Conservation (phyloP, 2,888 invertebrate genomes). For the Spisula solida region DNA sequence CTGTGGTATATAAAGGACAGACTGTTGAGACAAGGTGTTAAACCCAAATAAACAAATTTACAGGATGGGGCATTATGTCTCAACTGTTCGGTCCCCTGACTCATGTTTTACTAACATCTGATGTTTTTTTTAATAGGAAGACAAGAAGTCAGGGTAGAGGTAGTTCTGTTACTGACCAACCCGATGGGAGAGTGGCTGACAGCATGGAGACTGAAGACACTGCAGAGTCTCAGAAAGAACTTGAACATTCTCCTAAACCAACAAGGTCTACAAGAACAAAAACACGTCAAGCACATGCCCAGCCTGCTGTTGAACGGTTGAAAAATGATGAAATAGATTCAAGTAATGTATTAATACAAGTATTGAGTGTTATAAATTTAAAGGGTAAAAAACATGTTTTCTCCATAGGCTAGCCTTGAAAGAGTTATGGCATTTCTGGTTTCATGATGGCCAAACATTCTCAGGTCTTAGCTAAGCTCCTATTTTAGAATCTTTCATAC, state of each 20-base stretch:
- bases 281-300: conserved; percentile 17
- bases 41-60: too few relatives aligned
- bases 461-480: too few relatives aligned
- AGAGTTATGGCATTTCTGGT: not conserved
- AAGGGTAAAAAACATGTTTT: too few relatives aligned
- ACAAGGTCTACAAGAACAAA: conserved; percentile 59
- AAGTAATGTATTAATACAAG: not conserved
- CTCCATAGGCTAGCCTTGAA: too few relatives aligned
- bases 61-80: too few relatives aligned
- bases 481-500: too few relatives aligned
- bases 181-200: not conserved
- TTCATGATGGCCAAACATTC: not conserved
- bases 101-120: too few relatives aligned
- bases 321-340: conserved; percentile 33
- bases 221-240: conserved; percentile 50
- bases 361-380: not conserved
- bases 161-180: not conserved
- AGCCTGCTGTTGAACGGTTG: not conserved
- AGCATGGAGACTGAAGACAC: conserved; percentile 23
- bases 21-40: too few relatives aligned
- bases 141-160: conserved; percentile 33
- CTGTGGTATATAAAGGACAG: too few relatives aligned
- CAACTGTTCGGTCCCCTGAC: too few relatives aligned
- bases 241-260: not conserved
- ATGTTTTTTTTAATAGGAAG: not conserved